Percentiles rank a stretch among this genome's conserved stretches.
Conservation (phyloP, 2,113 vertebrate genomes). For the Mus musculus region DNA sequence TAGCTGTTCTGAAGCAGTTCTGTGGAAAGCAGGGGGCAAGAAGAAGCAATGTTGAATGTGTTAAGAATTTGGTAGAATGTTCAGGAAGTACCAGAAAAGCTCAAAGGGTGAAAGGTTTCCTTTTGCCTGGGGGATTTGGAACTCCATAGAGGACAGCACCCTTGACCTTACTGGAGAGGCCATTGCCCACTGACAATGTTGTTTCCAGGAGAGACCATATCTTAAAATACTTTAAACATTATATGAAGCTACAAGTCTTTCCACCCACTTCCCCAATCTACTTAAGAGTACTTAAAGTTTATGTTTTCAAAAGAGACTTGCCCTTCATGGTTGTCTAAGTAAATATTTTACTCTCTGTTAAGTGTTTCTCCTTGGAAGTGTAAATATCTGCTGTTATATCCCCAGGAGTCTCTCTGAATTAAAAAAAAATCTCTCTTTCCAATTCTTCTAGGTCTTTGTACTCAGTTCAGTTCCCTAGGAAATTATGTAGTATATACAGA, state of each 20-base stretch:
- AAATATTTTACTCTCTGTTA: slow-evolving; percentile 77
- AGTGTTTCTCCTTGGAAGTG: slow-evolving; percentile 62
- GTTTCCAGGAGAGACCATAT: background rate
- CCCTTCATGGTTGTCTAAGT: slow-evolving; percentile 54
- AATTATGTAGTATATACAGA: background rate
- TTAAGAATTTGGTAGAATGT: background rate
- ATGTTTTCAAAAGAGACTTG: slow-evolving; percentile 58
- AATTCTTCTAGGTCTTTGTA: slow-evolving; percentile 3
- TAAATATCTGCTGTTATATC: slow-evolving; percentile 66
- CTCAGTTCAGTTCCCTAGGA: slow-evolving; percentile 26
- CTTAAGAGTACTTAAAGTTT: slow-evolving; percentile 57
- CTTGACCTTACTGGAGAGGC: slow-evolving; percentile 39
- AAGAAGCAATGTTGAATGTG: background rate
- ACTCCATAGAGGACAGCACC: background rate
- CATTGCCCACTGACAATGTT: background rate
- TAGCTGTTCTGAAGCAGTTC: background rate
- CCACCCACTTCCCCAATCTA: background rate
- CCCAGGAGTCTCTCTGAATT: slow-evolving; percentile 53
- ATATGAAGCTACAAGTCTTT: slow-evolving; percentile 14
- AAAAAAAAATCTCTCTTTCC: background rate
- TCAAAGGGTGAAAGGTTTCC: background rate
- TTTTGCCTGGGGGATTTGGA: background rate
- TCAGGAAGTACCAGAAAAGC: slow-evolving; percentile 31
- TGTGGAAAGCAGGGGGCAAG: background rate
- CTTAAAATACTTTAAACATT: slow-evolving; percentile 41